Evolutionary conservation across 2,113 vertebrate genomes (phyloP), one percentile per base, ranked within the genome.

Genomic region (Carettochelys insculpta): DNA sequence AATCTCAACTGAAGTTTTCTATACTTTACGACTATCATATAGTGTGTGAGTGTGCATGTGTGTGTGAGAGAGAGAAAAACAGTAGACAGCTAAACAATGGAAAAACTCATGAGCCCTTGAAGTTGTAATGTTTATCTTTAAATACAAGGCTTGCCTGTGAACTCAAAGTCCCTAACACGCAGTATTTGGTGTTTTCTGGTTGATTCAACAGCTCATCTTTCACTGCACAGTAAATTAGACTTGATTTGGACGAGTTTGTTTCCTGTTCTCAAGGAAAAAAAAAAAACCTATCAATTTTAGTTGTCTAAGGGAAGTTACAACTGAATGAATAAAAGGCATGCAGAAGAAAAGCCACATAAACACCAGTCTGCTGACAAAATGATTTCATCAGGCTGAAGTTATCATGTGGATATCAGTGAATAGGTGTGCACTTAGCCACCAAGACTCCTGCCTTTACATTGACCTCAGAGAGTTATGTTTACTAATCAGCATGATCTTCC

Each of bases 381-480:
- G 11, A 77, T 91, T 91, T 90, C 84, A 91, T 87, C 89, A 90
- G 81, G 81, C 90, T 90, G 82, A 89, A 96, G 71, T 34, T 19
- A 83, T 92, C 87, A 65, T 78, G 43, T 88, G 92, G 86, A n/a
- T 94, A 90, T 94, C 89, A 89, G 48, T 85, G 84, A 93, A 83
- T 76, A 96, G 95, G 93, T 97, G 93, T 11, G 38, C 80, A 92
- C 47, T 45, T 61, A 92, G 91, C 84, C 93, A 83, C 91, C 78
- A 31, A 0, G 92, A 89, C 92, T 94, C 94, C 89, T 91, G 87
- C 84, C 78, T 78, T 91, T 90, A 90, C 85, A 92, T 24, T 95
- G 94, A 96, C 94, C 86, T 92, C 77, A 90, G n/a, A 48, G 68
- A 95, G 86, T 82, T 94, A 82, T 90, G 95, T 90, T 90, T 95